Conservation (phyloP, 2,888 invertebrate species). For the Heliothis peltigera region DNA sequence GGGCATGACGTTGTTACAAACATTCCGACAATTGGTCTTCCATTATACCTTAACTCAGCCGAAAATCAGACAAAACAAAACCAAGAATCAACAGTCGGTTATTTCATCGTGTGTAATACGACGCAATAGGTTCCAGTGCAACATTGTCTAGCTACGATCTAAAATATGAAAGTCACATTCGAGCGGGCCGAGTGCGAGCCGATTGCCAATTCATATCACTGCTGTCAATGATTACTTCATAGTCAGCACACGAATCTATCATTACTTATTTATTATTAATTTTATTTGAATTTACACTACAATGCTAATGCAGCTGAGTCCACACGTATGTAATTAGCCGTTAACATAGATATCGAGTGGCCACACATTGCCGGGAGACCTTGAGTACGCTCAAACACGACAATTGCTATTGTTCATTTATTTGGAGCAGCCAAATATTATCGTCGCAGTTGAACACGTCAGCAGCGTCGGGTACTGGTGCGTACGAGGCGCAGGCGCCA, state of each 20-base stretch:
- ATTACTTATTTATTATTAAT: slow-evolving; percentile 5
- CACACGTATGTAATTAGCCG: neutral
- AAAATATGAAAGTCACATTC: slow-evolving; percentile 54
- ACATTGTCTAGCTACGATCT: slow-evolving; percentile 28
- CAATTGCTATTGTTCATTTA: too few relatives aligned
- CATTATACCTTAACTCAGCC: neutral
- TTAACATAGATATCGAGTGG: slow-evolving; percentile 3
- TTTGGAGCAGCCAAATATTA: too few relatives aligned
- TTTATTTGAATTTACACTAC: slow-evolving; percentile 10
- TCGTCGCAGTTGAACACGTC: too few relatives aligned
- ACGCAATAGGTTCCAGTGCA: slow-evolving; percentile 5
- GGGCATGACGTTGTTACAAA: neutral
- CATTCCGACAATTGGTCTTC: neutral
- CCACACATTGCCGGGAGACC: neutral
- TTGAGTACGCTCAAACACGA: neutral
- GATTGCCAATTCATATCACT: slow-evolving; percentile 45
- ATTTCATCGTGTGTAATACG: too few relatives aligned
- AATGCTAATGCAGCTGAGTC: neutral
- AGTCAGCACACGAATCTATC: slow-evolving; percentile 29
- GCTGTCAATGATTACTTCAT: slow-evolving; percentile 48
- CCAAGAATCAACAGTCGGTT: too few relatives aligned
- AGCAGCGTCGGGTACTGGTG: too few relatives aligned
- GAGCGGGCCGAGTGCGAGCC: slow-evolving; percentile 8
- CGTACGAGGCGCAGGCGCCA: too few relatives aligned
- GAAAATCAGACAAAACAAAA: too few relatives aligned